Evolutionary conservation across 2,113 vertebrate genomes (phyloP), one percentile per base, ranked within the genome.

Genomic region (Diadophis punctatus): DNA sequence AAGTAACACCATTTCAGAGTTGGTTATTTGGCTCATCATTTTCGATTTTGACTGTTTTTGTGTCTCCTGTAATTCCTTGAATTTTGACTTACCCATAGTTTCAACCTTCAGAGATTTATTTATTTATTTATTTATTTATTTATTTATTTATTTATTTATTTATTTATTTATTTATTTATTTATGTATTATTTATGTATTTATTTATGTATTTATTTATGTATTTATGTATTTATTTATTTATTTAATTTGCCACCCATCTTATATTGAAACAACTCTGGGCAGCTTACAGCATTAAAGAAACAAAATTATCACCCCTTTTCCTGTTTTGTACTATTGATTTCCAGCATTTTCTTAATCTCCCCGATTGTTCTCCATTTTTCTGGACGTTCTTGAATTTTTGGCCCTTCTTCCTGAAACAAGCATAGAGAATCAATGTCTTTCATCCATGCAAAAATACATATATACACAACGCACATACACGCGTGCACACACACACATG

Each of bases 301-400:
- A 84, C 52, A 86, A 93, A 11, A 20, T 58, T 85, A 94, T 0
- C 96, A 97, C 97, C 96, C 98, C 9, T 97, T 97, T 2, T 94
- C 97, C 48, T 97, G 97, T 0, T 96, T 97, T 0, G 84, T 89
- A 80, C 97, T 96, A 0, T 97, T 98, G 93, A 98, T 98, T 93
- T 99, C 98, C 0, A 97, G 96, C 93, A 97, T 98, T 87, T 97
- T 98, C 94, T 97, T 98, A 60, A 98, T 97, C 0, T 97, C 98
- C 93, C 98, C 96, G 0, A 98, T 95, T 8, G 97, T 98, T 95
- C 96, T 98, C 68, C 98, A 98, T 18, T 97, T 97, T 80, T 97
- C 97, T 91, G 98, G 98, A 85, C 97, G 97, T 94, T 98, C 98
- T 46, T 97, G 97, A 92, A 96, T 91, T 0, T 90, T 86, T 60